Evolutionary conservation across 1,140 invertebrate species (phyloP).

Genomic region (Pseudobourletiella spinata): DNA sequence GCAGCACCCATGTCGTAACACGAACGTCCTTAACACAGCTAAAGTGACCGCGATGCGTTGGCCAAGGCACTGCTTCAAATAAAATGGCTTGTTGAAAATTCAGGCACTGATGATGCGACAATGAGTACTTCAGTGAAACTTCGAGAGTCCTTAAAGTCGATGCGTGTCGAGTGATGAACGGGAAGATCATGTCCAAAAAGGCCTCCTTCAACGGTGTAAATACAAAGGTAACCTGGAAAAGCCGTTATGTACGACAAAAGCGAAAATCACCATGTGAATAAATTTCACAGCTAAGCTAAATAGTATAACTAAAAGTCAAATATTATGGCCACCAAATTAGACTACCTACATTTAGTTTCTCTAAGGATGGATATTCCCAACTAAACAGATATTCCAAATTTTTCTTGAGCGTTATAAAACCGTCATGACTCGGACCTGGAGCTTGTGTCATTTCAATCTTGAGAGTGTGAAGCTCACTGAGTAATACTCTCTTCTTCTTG

Average conservation of each 20-base stretch:
- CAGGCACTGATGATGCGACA: background rate
- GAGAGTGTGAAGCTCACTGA: background rate
- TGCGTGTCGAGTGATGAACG: background rate
- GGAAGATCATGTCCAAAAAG: background rate
- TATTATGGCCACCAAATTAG: background rate
- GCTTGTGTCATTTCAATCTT: background rate
- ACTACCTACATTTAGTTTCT: background rate
- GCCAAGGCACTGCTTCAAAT: background rate
- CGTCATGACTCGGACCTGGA: background rate
- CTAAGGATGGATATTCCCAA: constrained; percentile 6
- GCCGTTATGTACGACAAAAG: too few species aligned
- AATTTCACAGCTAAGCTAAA: too few species aligned
- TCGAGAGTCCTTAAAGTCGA: background rate
- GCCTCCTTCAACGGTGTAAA: background rate
- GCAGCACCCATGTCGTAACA: background rate
- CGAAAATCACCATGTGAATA: too few species aligned
- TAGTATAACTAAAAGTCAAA: too few species aligned
- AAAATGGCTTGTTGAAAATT: background rate
- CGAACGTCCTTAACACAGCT: background rate
- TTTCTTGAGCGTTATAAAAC: background rate
- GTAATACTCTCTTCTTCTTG: background rate
- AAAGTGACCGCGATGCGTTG: background rate
- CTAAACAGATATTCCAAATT: constrained; percentile 4
- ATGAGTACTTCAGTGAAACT: background rate
- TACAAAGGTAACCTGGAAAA: background rate